These are phyloP conservation scores for Clarias macrocephalus DNA, from an alignment of 2,113 vertebrate species.

Conservation along the genomic window DNA sequence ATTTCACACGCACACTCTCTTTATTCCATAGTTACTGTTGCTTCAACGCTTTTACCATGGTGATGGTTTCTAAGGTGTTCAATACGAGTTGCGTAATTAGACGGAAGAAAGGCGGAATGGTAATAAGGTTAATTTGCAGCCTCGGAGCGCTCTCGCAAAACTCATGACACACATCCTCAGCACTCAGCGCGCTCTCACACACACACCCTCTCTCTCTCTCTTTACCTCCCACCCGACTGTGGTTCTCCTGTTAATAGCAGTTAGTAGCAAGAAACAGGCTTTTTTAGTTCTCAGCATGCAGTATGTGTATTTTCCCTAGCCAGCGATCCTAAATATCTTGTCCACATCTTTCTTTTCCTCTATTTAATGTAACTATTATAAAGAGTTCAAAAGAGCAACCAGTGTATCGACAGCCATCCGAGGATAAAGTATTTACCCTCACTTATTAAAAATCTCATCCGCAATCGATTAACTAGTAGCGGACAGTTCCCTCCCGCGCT, in stretches of 20 bases:
- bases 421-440: too few relatives aligned
- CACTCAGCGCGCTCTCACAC: conserved; percentile 24
- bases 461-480: too few relatives aligned
- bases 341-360: too few relatives aligned
- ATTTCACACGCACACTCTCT: conserved; percentile 38
- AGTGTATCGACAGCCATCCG: too few relatives aligned
- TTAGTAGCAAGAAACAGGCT: neutral
- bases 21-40: conserved; percentile 61
- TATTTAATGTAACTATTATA: neutral
- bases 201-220: neutral
- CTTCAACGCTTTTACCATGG: conserved; percentile 68
- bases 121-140: conserved; percentile 64
- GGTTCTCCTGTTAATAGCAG: neutral
- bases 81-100: conserved; percentile 63
- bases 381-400: too few relatives aligned
- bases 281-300: neutral
- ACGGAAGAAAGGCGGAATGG: conserved; percentile 43
- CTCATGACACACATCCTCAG: conserved; percentile 41
- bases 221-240: neutral
- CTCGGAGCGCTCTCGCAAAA: conserved; percentile 45
- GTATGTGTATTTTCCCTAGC: neutral
- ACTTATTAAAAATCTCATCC: too few relatives aligned
- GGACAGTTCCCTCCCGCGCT: too few relatives aligned
- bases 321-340: neutral
- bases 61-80: conserved; percentile 66